Evolutionary conservation across 2,797 vertebrate species (phyloP).

Genomic region (Rhinichthys osculus): DNA sequence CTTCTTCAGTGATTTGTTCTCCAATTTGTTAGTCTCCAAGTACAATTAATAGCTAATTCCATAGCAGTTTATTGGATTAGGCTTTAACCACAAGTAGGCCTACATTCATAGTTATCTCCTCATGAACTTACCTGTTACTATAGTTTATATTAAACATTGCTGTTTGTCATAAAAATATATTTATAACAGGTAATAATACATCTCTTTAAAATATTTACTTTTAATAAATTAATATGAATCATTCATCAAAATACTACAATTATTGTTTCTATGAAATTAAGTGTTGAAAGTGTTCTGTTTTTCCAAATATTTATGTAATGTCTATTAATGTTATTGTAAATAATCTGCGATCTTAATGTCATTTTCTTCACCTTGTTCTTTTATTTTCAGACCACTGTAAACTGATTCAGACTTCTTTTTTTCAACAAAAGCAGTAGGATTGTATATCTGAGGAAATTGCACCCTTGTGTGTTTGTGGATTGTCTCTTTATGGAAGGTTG

Average conservation of each 20-base stretch:
- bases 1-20: background rate
- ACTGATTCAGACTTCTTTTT: background rate
- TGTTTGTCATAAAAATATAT: background rate
- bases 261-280: too few species aligned
- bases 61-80: background rate
- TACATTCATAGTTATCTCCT: background rate
- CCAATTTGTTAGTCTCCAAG: background rate
- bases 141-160: background rate
- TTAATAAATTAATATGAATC: too few species aligned
- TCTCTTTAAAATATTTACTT: too few species aligned
- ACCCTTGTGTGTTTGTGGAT: background rate
- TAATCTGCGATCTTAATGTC: background rate
- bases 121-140: background rate
- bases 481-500: constrained; percentile 1
- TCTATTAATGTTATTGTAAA: background rate
- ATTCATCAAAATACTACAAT: too few species aligned
- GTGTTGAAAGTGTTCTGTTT: background rate
- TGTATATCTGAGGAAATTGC: background rate
- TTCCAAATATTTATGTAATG: background rate
- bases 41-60: background rate
- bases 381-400: background rate
- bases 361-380: background rate
- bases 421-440: constrained; percentile 10
- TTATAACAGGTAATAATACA: too few species aligned
- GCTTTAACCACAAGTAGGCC: background rate